These are phyloP conservation scores for Pseudorasbora parva DNA, from an alignment of 2,113 vertebrate species.

Conservation along the genomic window DNA sequence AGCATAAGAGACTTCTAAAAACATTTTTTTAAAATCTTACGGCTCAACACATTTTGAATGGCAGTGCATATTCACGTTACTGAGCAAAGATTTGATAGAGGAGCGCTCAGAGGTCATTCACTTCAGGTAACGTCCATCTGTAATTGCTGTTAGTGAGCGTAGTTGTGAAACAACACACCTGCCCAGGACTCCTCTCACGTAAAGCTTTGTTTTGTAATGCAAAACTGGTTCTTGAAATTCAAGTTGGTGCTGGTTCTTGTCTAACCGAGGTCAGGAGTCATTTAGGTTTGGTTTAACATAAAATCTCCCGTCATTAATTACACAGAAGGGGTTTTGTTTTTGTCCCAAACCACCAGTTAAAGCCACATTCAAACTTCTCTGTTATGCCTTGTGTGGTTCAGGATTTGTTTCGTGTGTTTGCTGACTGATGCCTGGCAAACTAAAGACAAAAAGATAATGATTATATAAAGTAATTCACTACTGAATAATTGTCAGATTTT, in stretches of 20 bases:
- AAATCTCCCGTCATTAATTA: background rate
- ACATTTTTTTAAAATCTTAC: too few relatives aligned
- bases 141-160: background rate
- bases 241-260: background rate
- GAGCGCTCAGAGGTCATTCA: background rate
- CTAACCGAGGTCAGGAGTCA: background rate
- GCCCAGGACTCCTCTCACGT: background rate
- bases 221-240: background rate
- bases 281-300: background rate
- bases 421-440: conserved; percentile 62
- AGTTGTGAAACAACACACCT: background rate
- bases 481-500: conserved; percentile 75
- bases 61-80: too few relatives aligned
- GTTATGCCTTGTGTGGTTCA: background rate
- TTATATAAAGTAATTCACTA: conserved; percentile 70
- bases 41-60: too few relatives aligned
- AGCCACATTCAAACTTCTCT: background rate
- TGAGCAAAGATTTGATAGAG: background rate
- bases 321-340: background rate
- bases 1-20: too few relatives aligned
- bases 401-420: background rate
- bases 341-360: background rate
- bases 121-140: background rate
- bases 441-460: conserved; percentile 45
- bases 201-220: background rate